Base-by-base conservation (phyloP, 1,140 invertebrate genomes). In the Zeugodacus cucurbitae region DNA sequence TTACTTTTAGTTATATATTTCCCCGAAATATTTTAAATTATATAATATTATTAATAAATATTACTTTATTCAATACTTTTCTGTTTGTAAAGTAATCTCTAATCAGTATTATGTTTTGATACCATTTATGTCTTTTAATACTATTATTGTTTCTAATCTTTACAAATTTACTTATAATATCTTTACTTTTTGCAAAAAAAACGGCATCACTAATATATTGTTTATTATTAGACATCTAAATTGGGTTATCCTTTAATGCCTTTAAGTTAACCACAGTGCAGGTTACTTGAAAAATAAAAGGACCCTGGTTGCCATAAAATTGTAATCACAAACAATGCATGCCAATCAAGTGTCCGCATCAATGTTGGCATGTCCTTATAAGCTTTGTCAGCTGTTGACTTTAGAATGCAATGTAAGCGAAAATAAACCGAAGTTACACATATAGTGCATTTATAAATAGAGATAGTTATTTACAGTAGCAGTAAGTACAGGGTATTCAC, bases 311-410 rank as follows among this genome's bases (percentile, higher is more conserved):
- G 34, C 32, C 70, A 41, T 74, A 82, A 22, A 82, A 82, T 26
- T 41, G n/a, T 82, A 82, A 48, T 82, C 74, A 34, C 41, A 82
- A n/a, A 82, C 74, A 82, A 82, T 82, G 74, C 29, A 82, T 82
- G 74, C 74, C 74, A 82, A 82, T 82, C 74, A 82, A 82, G 74
- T 82, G 74, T 82, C 74, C 74, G 26, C 74, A 82, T 82, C 74
- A 82, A 82, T 48, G 37, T 54, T 29, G 41, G 37, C 41, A 54
- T 82, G 74, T 48, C 74, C 74, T 41, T 48, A 14, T 44, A 8
- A 48, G 74, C 41, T 82, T 48, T 82, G 74, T 29, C 74, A 82
- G 41, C 41, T 1, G 37, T 82, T 82, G 41, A 48, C 20, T 82
- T 82, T 41, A 74, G 20, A 41, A 20, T 74, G 70, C 37, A 41